These are phyloP conservation scores for Muricea muricata DNA, from an alignment of 92 coral and sea anemone species.

Conservation along the genomic window DNA sequence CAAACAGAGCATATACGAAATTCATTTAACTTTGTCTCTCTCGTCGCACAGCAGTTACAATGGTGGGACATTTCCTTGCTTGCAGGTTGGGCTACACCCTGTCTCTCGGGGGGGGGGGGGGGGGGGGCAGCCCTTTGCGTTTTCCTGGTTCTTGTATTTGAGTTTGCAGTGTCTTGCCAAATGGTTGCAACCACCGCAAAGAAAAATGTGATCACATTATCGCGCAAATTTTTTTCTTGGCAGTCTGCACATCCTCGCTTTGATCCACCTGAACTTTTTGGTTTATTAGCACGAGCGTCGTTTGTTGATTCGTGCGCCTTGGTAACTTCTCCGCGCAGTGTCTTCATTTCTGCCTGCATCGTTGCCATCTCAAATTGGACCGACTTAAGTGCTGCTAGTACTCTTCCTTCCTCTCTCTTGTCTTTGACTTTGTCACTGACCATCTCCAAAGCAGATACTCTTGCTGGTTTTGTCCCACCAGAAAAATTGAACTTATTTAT, in stretches of 20 bases:
- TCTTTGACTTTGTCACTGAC: not conserved
- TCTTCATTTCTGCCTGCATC: not conserved
- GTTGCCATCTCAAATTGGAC: not conserved
- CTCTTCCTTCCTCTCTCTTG: constrained; percentile 11
- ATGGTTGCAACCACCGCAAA: not conserved
- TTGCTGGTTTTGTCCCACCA: not conserved
- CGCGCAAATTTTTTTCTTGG: not conserved
- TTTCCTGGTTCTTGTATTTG: not conserved
- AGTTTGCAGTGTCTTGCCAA: not conserved
- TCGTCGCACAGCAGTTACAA: not conserved
- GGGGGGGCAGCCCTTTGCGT: not conserved
- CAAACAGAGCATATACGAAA: constrained; percentile 39
- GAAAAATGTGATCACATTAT: not conserved
- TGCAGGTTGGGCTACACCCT: not conserved
- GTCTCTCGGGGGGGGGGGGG: constrained; percentile 7
- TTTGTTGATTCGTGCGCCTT: not conserved
- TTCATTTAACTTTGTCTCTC: not conserved
- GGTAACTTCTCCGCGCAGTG: not conserved
- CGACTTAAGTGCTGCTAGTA: not conserved
- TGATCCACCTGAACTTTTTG: not conserved
- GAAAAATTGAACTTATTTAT: not conserved
- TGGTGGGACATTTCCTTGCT: not conserved
- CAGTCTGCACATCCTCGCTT: constrained; percentile 13
- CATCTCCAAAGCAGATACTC: not conserved
- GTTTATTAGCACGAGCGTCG: not conserved